These are phyloP conservation scores for Sebastes matsubarae DNA, from an alignment of 2,797 vertebrate species.

Conservation along the genomic window DNA sequence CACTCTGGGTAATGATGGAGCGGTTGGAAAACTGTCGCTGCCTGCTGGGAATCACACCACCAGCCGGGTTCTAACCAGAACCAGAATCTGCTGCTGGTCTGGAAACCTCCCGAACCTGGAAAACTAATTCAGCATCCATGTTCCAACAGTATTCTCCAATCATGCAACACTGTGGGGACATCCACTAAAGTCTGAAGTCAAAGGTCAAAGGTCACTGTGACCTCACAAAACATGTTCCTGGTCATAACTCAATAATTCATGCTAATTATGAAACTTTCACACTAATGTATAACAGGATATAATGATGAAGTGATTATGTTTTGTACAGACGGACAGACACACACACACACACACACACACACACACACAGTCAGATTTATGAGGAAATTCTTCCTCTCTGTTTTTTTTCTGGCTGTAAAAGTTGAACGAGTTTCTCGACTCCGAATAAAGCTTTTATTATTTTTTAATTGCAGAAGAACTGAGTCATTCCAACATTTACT, in stretches of 20 bases:
- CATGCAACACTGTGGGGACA: no score
- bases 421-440: background rate
- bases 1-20: constrained; percentile 44
- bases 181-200: no score
- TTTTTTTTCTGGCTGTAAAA: constrained; percentile 55
- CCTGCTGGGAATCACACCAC: background rate
- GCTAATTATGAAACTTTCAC: no score
- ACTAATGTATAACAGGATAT: no score
- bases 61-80: background rate
- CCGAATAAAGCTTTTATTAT: constrained; percentile 6
- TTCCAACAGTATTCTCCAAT: no score
- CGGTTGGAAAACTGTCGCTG: constrained; percentile 22
- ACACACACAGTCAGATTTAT: background rate
- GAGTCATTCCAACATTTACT: constrained; percentile 26
- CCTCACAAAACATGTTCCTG: no score
- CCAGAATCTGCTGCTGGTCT: background rate
- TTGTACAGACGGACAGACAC: no score
- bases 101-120: background rate
- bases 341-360: no score
- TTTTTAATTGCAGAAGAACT: constrained; percentile 36
- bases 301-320: no score
- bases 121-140: no score
- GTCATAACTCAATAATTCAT: no score
- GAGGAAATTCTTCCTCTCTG: constrained; percentile 53
- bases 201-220: no score